These are phyloP conservation scores for Petaurus breviceps DNA, from an alignment of 2,113 vertebrate species.

Conservation along the genomic window DNA sequence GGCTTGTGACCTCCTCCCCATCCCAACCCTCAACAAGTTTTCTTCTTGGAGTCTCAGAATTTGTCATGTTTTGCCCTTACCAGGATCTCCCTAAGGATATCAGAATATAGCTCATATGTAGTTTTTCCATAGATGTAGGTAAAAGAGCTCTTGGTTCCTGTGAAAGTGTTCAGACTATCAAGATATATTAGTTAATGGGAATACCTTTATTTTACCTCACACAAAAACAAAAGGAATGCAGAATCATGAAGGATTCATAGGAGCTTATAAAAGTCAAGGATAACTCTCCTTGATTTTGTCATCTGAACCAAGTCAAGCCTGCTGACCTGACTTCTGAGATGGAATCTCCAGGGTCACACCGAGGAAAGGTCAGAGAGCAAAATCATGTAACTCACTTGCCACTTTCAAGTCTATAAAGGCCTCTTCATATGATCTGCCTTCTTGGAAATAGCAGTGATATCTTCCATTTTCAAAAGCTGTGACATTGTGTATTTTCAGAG, in stretches of 20 bases:
- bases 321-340: not conserved
- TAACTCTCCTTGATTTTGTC: not conserved
- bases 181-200: not conserved
- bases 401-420: constrained; percentile 57
- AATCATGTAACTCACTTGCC: constrained; percentile 38
- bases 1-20: not conserved
- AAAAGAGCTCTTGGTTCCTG: not conserved
- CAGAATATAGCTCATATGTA: not conserved
- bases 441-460: constrained; percentile 77
- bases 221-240: not conserved
- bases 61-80: not conserved
- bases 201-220: not conserved
- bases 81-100: not conserved
- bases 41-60: not conserved
- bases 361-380: not conserved
- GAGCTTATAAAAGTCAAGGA: not conserved
- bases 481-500: constrained; percentile 55
- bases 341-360: not conserved
- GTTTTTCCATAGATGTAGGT: not conserved
- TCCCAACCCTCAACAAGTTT: not conserved
- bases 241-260: not conserved
- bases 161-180: not conserved
- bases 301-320: not conserved
- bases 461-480: constrained; percentile 61
- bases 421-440: constrained; percentile 64